These are phyloP conservation scores for Dendrolimus kikuchii DNA, from an alignment of 1,140 invertebrate species.

Conservation along the genomic window DNA sequence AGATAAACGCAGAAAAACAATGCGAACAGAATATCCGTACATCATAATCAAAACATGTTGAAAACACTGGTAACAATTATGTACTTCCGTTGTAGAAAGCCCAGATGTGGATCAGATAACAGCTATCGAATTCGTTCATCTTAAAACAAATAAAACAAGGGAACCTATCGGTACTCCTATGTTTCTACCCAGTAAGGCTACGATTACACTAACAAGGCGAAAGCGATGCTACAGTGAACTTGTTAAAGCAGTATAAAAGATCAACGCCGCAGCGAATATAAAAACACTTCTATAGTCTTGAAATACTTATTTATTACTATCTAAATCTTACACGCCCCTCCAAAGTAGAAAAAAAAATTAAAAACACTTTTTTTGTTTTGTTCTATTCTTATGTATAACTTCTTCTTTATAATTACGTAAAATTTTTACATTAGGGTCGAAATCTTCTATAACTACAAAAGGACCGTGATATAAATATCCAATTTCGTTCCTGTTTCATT, in stretches of 20 bases:
- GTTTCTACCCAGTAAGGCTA: too few relatives aligned
- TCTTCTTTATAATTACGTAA: neutral
- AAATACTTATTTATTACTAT: neutral
- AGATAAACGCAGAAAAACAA: neutral
- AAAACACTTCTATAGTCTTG: neutral
- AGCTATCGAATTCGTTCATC: constrained; percentile 12
- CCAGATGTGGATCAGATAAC: constrained; percentile 17
- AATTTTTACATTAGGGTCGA: neutral
- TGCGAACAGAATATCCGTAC: neutral
- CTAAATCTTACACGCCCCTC: neutral
- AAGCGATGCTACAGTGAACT: too few relatives aligned
- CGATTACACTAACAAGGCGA: too few relatives aligned
- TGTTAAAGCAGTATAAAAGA: too few relatives aligned
- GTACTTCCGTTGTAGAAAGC: constrained; percentile 5
- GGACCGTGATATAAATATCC: neutral
- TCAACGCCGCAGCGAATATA: neutral
- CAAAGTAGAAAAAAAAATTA: too few relatives aligned
- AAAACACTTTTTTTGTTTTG: neutral
- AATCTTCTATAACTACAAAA: neutral
- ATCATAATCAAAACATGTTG: constrained; percentile 1
- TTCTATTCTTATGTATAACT: neutral
- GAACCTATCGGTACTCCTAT: constrained; percentile 1
- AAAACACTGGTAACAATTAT: constrained; percentile 10
- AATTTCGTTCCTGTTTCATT: neutral
- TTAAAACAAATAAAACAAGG: constrained; percentile 24